Conservation (phyloP, 2,113 vertebrate species). For the Pachyramphus minor region DNA sequence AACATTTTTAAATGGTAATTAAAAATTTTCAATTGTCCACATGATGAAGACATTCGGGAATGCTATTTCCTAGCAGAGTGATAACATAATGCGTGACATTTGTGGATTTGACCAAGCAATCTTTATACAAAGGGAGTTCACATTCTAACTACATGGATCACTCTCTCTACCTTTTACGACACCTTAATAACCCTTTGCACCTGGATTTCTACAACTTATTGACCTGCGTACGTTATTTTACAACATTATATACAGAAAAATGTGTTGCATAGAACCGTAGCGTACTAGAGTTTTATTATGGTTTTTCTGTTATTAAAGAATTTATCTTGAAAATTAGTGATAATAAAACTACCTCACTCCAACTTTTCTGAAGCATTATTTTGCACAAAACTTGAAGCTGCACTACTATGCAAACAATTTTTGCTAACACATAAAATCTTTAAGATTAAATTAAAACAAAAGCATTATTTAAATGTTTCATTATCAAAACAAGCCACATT, state of each 20-base stretch:
- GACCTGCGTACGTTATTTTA: not conserved
- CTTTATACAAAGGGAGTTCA: not conserved
- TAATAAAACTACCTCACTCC: not conserved
- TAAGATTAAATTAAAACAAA: not conserved
- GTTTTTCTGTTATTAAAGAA: not conserved
- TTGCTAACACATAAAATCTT: not conserved
- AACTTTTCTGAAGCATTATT: not conserved
- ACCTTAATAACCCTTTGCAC: not conserved
- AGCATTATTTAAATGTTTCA: not conserved
- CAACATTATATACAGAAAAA: not conserved
- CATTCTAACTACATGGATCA: not conserved
- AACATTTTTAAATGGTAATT: not conserved
- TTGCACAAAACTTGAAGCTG: not conserved
- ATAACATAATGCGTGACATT: rapidly evolving
- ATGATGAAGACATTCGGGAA: not conserved
- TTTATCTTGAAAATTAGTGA: not conserved
- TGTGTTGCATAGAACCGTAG: rapidly evolving
- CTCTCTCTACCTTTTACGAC: not conserved
- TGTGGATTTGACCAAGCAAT: not conserved
- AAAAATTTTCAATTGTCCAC: not conserved
- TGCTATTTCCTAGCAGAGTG: not conserved
- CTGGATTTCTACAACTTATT: not conserved
- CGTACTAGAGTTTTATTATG: not conserved
- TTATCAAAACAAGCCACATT: not conserved
- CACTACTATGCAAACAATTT: not conserved